Base-by-base conservation (phyloP, 2,113 vertebrate species). In the Asarcornis scutulata region DNA sequence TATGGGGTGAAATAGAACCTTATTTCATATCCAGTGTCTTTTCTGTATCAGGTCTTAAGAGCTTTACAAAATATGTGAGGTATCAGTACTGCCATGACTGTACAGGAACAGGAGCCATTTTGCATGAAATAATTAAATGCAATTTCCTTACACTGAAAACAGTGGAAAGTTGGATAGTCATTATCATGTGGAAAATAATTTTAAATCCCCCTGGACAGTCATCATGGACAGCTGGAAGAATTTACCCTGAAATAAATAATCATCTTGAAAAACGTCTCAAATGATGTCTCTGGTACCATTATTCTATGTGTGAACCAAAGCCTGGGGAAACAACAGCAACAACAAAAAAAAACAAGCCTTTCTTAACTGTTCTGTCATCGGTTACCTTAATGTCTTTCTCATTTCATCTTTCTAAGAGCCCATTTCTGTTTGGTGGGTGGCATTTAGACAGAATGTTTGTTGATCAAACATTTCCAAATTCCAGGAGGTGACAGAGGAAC, bases 121-220 rank as follows among this genome's bases (percentile, higher is more conserved):
- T 80, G 46, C 74, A 17, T 69, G 63, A 42, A 94, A 52, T 62
- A 87, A 86, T 91, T 89, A 85, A 89, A 91, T 85, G 36, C 85
- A 52, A 84, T 93, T 96, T 96, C 89, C 87, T 91, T 91, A 76
- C 52, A 71, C 78, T 88, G 75, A 88, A 68, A 91, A 64, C 20
- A 85, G 69, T 74, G 88, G 89, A 93, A 96, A 96, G n/a, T 83
- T 94, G 91, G 83, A 80, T 50, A 52, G 76, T 67, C 69, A 68
- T 93, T 93, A 95, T 79, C 83, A 69, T 79, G 89, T 69, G 86
- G 91, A 97, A 96, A 97, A 95, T 75, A 90, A 86, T 94, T 90
- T 96, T 72, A 90, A 86, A 81, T 91, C 83, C 85, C 89, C 23
- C 68, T 86, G 79, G 85, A 93, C 68, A 74, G 42, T 67, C 85